Evolutionary conservation across 2,797 vertebrate genomes (phyloP), one percentile per base, ranked within the genome.

Genomic region (Cryptoblepharus egeriae): DNA sequence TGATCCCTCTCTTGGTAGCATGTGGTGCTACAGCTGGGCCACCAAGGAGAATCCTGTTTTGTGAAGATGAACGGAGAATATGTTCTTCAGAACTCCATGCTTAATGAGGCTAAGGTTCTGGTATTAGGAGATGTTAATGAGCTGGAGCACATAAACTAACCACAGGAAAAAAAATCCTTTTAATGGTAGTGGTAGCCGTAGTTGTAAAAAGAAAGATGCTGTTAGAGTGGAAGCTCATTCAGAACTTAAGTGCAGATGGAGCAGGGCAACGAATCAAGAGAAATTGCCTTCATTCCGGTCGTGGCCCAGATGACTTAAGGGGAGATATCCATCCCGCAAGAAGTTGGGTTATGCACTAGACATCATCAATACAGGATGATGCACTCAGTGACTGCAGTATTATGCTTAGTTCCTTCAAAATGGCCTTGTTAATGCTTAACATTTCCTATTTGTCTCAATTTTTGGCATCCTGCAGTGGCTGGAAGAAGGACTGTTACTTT

Each of bases 21-120:
- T 92, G 92, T 83, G 86, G 93, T 87, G 93, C 82, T 93, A 82
- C 87, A 93, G 91, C 93, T 93, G 92, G 91, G 90, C 84, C 86
- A 5, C 88, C 90, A 52, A 93, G 88, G 90, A 92, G 91, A 90
- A 90, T 91, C 93, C 91, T 90, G 91, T 89, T 92, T 93, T 90
- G 93, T 85, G 91, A 93, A 92, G 93, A 93, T 89, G 90, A 92
- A 88, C 57, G 10, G 86, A 92, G 92, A 93, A 92, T 93, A 92
- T 91, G 93, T 93, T 94, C 91, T 82, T 91, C 77, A 84, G 86
- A 83, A 92, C 88, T 92, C 90, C 88, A 89, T 93, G 92, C 91
- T 91, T 94, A 94, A 94, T 94, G 93, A 94, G 93, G 92, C 91
- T 81, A 89, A 88, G 90, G 93, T 92, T 93, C 91, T 93, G 89